phyloP scores from a whole-genome alignment of 2,797 vertebrate genomes.

The Heteromormyrus szaboi region DNA sequence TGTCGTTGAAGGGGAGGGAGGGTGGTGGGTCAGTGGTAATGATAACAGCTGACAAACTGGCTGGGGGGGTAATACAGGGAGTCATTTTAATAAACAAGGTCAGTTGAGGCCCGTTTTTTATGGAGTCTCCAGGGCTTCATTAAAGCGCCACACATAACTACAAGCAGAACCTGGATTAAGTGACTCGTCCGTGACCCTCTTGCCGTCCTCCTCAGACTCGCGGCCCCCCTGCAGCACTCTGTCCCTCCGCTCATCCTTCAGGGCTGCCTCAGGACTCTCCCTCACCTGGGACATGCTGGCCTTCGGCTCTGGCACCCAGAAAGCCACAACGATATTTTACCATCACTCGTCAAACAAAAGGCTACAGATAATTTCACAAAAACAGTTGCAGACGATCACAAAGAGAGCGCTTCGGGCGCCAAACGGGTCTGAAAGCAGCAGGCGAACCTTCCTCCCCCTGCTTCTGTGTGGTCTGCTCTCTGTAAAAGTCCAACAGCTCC shows the following conservation, averaged over 20 bases:
- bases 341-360: neutral
- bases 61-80: neutral
- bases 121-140: neutral
- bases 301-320: neutral
- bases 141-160: neutral
- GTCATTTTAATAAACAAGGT: neutral
- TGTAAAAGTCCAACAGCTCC: conserved; percentile 70
- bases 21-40: neutral
- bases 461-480: conserved; percentile 48
- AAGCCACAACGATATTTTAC: neutral
- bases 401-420: neutral
- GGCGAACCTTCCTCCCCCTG: conserved; percentile 38
- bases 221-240: neutral
- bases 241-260: neutral
- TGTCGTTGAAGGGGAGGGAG: neutral
- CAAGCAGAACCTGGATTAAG: neutral
- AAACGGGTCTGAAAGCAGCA: neutral
- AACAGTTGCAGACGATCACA: neutral
- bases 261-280: neutral
- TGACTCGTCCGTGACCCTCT: neutral
- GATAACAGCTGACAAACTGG: neutral
- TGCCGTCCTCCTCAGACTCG: neutral
- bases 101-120: neutral
- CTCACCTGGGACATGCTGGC: neutral
- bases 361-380: neutral